Evolutionary conservation across 2,888 invertebrate genomes (phyloP), one percentile per base, ranked within the genome.

Genomic region (Oscheius onirici): DNA sequence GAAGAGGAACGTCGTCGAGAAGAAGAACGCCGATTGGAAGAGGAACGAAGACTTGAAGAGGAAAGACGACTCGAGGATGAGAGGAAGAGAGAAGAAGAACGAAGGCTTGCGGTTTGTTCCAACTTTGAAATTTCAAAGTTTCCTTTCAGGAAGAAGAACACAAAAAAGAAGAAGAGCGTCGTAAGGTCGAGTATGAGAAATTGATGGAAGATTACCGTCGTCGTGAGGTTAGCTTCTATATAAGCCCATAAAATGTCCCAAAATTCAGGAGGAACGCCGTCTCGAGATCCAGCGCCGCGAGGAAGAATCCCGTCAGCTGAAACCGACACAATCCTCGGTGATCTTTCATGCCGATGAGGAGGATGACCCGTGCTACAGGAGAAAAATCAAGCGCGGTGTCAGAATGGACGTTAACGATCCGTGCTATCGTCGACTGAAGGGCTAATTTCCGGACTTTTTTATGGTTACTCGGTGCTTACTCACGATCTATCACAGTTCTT

Each of bases 11-110:
- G 28, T 28, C 46, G 34, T 13, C 26, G 49, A 24, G 60, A 60
- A 43, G 60, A 60, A 43, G 60, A 60, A 20, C 20, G 60, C 13
- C 24, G 46, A 28, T 8, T 70, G 41, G 77, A 77, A 15, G 75
- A 73, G 17, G 57, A 73, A 55, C 69, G 63, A 28, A 28, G 71
- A 8, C 66, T 73, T 34, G 77, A 77, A 49, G 77, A 77, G 22
- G 70, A 68, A 11, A 69, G 71, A 57, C 51, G 69, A 57, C 72
- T 61, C 24, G 71, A 71, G 28, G 55, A 65, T 15, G 43, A 55
- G 49, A 34, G 63, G 24, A 44, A 20, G 40, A 54, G 40, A 46
- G 40, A 52, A 51, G 57, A 63, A 66, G 66, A 60, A 61, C 70
- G 55, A 67, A 46, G 51, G 49, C 46, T 46, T 24, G 40, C 15